Evolutionary conservation across 2,888 invertebrate species (phyloP).

Genomic region (Cerastis leucographa): DNA sequence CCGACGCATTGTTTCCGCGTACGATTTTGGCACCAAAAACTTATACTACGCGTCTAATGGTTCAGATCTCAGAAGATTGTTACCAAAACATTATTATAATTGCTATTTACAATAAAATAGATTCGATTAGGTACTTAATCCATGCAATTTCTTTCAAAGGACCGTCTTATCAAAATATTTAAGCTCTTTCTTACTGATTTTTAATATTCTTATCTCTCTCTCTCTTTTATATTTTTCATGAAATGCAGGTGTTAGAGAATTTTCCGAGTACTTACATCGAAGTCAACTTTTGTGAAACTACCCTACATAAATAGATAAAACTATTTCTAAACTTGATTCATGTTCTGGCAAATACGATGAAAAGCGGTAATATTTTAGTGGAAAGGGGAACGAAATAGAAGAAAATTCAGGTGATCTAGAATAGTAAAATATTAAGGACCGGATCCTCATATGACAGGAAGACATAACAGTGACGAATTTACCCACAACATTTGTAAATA

Average conservation of each 20-base stretch:
- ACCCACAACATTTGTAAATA: not conserved
- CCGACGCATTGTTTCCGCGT: conserved; percentile 58
- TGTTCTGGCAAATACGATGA: not conserved
- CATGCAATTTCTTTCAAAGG: conserved; percentile 18
- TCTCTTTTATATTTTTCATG: not conserved
- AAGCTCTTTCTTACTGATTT: not conserved
- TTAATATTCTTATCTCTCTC: not conserved
- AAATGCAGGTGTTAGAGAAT: not conserved
- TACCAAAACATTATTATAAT: conserved; percentile 48
- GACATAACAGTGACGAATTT: not conserved
- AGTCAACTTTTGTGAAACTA: not conserved
- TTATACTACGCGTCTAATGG: conserved; percentile 54
- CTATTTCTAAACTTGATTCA: not conserved
- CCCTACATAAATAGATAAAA: conserved; percentile 1
- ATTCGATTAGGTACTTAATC: conserved; percentile 22
- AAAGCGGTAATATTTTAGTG: not conserved
- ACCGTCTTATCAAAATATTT: conserved; percentile 14
- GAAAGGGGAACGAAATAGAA: not conserved
- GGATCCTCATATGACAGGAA: not conserved
- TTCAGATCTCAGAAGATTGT: conserved; percentile 46
- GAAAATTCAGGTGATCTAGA: not conserved
- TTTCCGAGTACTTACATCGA: not conserved
- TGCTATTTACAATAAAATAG: conserved; percentile 40
- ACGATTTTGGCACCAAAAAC: conserved; percentile 65
- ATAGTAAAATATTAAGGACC: not conserved